phyloP scores from a whole-genome alignment of 2,888 invertebrate species.

The Biston stratarius region DNA sequence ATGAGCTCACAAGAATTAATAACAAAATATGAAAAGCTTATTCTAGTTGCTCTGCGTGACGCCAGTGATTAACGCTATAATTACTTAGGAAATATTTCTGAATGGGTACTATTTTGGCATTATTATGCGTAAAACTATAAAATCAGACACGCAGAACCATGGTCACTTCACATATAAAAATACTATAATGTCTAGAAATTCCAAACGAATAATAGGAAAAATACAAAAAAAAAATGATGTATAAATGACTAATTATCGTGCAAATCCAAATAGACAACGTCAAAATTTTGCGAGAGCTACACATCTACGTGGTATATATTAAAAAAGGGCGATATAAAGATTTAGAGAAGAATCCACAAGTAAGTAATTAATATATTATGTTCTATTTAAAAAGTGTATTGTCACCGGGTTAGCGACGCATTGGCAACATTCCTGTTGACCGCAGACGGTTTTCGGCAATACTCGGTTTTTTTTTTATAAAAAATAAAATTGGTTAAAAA shows the following conservation, averaged over 20 bases:
- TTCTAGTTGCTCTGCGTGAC: constrained; percentile 28
- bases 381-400: no score
- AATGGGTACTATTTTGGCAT: constrained; percentile 16
- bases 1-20: constrained; percentile 21
- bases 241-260: constrained; percentile 5
- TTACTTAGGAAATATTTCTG: constrained; percentile 25
- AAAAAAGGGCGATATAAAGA: not conserved
- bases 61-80: constrained; percentile 29
- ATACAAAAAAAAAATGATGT: not conserved
- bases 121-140: constrained; percentile 30
- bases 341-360: not conserved
- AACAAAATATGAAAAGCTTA: constrained; percentile 14
- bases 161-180: constrained; percentile 24
- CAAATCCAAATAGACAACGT: not conserved
- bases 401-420: no score
- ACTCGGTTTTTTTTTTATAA: no score
- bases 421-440: no score
- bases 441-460: no score
- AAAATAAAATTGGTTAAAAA: no score
- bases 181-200: constrained; percentile 7
- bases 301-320: not conserved
- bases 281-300: constrained; percentile 1
- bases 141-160: constrained; percentile 33
- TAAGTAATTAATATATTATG: not conserved
- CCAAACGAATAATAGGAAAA: constrained; percentile 1